Evolutionary conservation across 2,888 invertebrate species (phyloP).

Genomic region (Epirrhoe tristata): DNA sequence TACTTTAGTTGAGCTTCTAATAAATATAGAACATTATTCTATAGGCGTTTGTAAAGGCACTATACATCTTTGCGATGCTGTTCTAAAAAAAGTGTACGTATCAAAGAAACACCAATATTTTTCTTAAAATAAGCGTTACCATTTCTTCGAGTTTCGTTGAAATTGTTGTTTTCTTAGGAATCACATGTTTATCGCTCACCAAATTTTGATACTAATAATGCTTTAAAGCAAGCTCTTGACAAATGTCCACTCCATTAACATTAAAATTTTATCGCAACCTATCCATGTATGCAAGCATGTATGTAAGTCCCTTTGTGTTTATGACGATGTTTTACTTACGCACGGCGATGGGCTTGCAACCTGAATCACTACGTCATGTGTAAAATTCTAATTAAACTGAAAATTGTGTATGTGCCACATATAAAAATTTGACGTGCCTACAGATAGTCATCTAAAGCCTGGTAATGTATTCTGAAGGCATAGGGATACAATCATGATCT

Average conservation of each 20-base stretch:
- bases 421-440: no score
- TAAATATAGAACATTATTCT: constrained; percentile 20
- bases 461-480: no score
- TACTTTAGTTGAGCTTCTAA: constrained; percentile 21
- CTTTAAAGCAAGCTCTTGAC: background rate
- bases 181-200: background rate
- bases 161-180: background rate
- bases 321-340: no score
- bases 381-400: no score
- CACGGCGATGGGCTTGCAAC: no score
- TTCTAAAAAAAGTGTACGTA: constrained; percentile 14
- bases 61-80: constrained; percentile 20
- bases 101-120: constrained; percentile 6
- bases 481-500: no score
- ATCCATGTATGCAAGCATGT: background rate
- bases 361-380: no score
- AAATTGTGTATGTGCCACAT: no score
- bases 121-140: background rate
- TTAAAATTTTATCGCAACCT: background rate
- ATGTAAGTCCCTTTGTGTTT: no score
- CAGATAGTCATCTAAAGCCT: no score
- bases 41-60: constrained; percentile 13
- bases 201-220: background rate
- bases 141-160: background rate
- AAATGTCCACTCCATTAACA: background rate